Conservation (phyloP, 1,140 invertebrate genomes). For the Pogonomyrmex californicus region DNA sequence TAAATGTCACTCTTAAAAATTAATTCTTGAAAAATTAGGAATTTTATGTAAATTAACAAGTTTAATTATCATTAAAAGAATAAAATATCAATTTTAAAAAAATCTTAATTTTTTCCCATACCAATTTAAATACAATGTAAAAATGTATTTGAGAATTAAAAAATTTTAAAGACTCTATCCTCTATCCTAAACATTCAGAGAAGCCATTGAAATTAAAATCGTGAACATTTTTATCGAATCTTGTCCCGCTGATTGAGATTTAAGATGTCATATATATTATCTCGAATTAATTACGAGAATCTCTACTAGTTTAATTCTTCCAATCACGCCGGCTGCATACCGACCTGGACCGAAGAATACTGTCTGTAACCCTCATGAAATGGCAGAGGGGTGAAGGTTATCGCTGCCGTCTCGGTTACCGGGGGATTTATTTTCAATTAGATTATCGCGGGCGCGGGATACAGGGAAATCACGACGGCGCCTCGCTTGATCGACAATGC, state of each 20-base stretch:
- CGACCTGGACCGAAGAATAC: neutral
- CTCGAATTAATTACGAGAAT: neutral
- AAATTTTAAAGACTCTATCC: neutral
- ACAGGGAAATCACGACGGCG: constrained; percentile 78
- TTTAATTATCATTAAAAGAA: neutral
- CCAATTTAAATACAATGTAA: neutral
- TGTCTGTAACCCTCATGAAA: neutral
- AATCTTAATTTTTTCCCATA: neutral
- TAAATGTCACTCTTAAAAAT: neutral
- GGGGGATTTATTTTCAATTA: constrained; percentile 83
- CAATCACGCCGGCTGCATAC: neutral
- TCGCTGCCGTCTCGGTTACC: constrained; percentile 53
- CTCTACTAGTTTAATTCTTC: neutral
- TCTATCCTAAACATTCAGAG: neutral
- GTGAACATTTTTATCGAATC: neutral
- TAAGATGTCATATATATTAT: neutral
- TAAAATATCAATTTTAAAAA: constrained; percentile 3
- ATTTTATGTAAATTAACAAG: neutral
- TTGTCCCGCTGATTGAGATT: neutral
- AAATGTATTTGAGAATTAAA: neutral
- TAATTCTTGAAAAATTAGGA: neutral
- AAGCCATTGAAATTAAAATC: neutral
- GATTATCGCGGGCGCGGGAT: constrained; percentile 78
- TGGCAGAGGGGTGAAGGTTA: neutral
- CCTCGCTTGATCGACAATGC: constrained; percentile 76